These are phyloP conservation scores for Mesitornis unicolor DNA, from an alignment of 2,113 vertebrate species.

Conservation along the genomic window DNA sequence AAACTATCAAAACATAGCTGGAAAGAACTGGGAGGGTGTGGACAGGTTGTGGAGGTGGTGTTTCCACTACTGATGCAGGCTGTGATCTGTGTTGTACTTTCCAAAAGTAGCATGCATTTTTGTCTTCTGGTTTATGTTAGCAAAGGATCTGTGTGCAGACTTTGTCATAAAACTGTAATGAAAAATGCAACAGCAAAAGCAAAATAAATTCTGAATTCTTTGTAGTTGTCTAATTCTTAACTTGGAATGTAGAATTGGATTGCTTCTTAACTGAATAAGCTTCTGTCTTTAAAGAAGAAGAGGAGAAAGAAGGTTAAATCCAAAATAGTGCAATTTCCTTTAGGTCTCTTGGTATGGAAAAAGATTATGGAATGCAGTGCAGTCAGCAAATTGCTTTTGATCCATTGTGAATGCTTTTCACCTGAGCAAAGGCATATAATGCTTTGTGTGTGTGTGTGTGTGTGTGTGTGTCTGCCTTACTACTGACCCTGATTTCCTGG, in stretches of 20 bases:
- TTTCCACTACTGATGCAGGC: not conserved
- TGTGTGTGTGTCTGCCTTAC: not conserved
- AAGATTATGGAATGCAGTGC: not conserved
- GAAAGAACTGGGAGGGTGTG: not conserved
- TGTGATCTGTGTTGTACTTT: not conserved
- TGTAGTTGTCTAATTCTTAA: not conserved
- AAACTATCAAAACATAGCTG: not conserved
- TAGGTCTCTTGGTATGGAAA: not conserved
- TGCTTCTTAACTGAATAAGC: not conserved
- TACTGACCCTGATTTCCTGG: not conserved
- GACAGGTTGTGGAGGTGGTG: not conserved
- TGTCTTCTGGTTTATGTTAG: not conserved
- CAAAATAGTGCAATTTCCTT: not conserved
- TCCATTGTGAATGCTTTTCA: not conserved
- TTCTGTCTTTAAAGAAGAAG: not conserved
- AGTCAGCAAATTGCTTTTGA: not conserved
- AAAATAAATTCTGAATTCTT: not conserved
- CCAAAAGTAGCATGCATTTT: not conserved
- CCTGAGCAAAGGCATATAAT: not conserved
- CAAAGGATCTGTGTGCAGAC: not conserved
- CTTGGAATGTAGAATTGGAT: not conserved
- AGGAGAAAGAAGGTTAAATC: not conserved
- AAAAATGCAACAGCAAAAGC: not conserved
- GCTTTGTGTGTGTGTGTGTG: not conserved
- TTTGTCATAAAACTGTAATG: not conserved